phyloP scores from a whole-genome alignment of 2,888 invertebrate genomes.

The Ormyrus thymus region DNA sequence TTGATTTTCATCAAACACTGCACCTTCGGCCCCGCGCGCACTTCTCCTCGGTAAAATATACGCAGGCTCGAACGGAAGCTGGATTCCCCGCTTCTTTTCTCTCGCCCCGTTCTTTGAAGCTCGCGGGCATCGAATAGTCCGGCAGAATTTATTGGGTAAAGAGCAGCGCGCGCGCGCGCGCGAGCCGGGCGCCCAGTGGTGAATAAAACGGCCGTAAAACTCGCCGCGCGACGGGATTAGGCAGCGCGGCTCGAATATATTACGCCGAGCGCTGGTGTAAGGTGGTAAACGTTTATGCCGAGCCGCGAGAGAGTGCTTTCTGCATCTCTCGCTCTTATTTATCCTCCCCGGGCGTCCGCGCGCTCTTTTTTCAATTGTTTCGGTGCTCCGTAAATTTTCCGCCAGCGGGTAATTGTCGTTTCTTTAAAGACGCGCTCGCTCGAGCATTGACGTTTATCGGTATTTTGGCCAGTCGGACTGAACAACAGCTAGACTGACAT shows the following conservation, averaged over 20 bases:
- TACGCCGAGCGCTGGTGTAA: slow-evolving; percentile 53
- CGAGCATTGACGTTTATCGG: slow-evolving; percentile 8
- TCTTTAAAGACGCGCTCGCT: slow-evolving; percentile 1
- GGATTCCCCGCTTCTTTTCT: slow-evolving; percentile 8
- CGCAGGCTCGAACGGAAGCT: slow-evolving; percentile 19
- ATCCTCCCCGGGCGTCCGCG: not conserved
- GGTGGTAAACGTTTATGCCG: slow-evolving; percentile 51
- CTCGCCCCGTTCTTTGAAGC: slow-evolving; percentile 21
- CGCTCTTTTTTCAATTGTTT: slow-evolving; percentile 31
- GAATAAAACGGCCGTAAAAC: slow-evolving; percentile 65
- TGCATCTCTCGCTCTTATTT: slow-evolving; percentile 2
- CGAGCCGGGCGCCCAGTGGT: slow-evolving; percentile 38
- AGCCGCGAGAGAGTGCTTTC: slow-evolving; percentile 12
- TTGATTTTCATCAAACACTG: too few species aligned
- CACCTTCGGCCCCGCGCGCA: not conserved
- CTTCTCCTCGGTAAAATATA: slow-evolving; percentile 14
- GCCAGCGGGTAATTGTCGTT: slow-evolving; percentile 12
- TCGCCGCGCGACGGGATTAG: slow-evolving; percentile 59
- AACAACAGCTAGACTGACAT: too few species aligned
- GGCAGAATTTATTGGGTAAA: slow-evolving; percentile 63
- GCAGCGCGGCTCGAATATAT: slow-evolving; percentile 59
- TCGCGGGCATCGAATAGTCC: slow-evolving; percentile 44
- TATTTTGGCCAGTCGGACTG: not conserved
- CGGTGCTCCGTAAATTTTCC: slow-evolving; percentile 31
- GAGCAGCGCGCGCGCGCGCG: slow-evolving; percentile 47